These are phyloP conservation scores for Oscarella lobularis DNA, from an alignment of 37 sponge, comb jelly and placozoan genomes.

Conservation along the genomic window DNA sequence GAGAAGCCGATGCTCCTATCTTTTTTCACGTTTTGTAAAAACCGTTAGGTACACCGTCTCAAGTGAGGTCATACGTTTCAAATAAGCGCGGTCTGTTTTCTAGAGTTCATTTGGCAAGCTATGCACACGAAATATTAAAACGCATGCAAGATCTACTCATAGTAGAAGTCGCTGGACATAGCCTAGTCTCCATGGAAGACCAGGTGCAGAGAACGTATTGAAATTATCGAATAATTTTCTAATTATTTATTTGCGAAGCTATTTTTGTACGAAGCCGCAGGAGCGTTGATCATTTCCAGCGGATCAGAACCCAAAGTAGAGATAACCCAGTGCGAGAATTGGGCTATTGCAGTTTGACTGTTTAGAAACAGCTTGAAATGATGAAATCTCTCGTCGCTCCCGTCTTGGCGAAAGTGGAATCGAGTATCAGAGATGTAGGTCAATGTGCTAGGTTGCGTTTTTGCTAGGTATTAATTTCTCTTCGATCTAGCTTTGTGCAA, in stretches of 20 bases:
- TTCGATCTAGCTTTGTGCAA: conserved; percentile 11
- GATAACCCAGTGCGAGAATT: too few species aligned
- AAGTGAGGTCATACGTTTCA: too few species aligned
- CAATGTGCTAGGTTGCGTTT: too few species aligned
- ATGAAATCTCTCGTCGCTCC: conserved; percentile 14
- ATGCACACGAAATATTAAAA: neutral
- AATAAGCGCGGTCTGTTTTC: too few species aligned
- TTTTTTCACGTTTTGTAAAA: conserved; percentile 72
- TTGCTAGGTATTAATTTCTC: neutral
- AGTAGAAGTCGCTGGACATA: too few species aligned
- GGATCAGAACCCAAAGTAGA: conserved; percentile 28
- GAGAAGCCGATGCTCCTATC: conserved; percentile 63
- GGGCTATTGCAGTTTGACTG: too few species aligned
- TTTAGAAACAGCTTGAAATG: neutral
- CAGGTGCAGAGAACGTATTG: neutral
- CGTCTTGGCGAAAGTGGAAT: conserved; percentile 3
- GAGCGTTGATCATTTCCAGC: conserved; percentile 42
- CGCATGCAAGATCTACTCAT: neutral
- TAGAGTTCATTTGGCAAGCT: too few species aligned
- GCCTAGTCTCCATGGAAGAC: neutral
- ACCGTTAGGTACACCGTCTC: too few species aligned
- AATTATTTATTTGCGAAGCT: conserved; percentile 12
- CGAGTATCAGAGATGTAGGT: neutral
- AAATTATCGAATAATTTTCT: conserved; percentile 5
- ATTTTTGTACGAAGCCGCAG: conserved; percentile 76